phyloP scores from a whole-genome alignment of 1,140 invertebrate genomes.

The Orchestia grillus region DNA sequence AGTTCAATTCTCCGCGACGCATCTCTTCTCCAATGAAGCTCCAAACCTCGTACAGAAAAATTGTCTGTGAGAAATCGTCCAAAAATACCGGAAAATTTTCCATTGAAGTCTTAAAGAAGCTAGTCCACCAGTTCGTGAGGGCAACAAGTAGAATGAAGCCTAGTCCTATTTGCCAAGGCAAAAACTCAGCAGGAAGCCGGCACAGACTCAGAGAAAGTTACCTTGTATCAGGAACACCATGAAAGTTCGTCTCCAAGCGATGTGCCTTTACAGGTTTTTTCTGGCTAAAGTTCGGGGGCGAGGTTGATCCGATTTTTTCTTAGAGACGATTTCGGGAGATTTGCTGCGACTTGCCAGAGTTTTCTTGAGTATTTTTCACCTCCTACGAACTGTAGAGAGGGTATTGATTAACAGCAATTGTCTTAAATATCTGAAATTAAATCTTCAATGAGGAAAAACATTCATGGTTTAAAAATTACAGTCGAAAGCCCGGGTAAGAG shows the following conservation, averaged over 20 bases:
- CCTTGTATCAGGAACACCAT: constrained; percentile 46
- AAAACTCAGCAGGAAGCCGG: constrained; percentile 24
- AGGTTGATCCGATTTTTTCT: constrained; percentile 52
- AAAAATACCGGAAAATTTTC: not conserved
- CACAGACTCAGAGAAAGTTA: constrained; percentile 6
- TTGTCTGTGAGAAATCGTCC: not conserved
- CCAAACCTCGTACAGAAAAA: not conserved
- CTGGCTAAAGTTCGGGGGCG: constrained; percentile 5
- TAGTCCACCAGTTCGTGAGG: not conserved
- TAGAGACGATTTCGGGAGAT: constrained; percentile 5
- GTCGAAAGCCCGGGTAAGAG: not conserved
- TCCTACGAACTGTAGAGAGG: not conserved
- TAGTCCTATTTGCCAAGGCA: not conserved
- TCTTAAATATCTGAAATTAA: not conserved
- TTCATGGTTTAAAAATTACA: not conserved
- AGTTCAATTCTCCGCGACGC: not conserved
- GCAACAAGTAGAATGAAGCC: not conserved
- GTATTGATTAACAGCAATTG: not conserved
- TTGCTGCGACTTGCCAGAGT: constrained; percentile 11
- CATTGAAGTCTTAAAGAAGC: not conserved
- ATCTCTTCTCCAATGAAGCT: not conserved
- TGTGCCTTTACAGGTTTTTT: constrained; percentile 42
- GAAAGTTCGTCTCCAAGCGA: constrained; percentile 16
- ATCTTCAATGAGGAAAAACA: not conserved
- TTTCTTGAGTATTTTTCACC: constrained; percentile 6